Evolutionary conservation across 2,797 vertebrate species (phyloP).

Genomic region (Urophycis tenuis): DNA sequence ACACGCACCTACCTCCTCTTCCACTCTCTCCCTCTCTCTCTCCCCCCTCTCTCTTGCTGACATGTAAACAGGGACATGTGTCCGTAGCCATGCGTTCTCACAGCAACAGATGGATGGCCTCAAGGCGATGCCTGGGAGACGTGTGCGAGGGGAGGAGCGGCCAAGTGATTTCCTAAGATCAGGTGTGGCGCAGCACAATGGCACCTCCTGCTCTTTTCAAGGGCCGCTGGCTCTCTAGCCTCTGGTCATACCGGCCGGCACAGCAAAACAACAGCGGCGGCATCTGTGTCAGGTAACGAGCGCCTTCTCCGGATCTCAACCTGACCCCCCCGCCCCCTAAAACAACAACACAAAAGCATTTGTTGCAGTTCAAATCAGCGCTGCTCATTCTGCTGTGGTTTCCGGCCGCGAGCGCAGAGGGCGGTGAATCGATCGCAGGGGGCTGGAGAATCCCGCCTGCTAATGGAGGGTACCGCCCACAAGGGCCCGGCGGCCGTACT

Average conservation of each 20-base stretch:
- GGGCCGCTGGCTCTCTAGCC: slow-evolving; percentile 44
- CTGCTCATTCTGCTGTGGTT: slow-evolving; percentile 45
- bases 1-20: background rate
- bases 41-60: slow-evolving; percentile 5
- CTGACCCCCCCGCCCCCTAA: slow-evolving; percentile 31
- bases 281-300: slow-evolving; percentile 72
- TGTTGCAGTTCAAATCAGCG: slow-evolving; percentile 69
- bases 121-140: slow-evolving; percentile 59
- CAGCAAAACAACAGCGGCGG: slow-evolving; percentile 43
- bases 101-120: slow-evolving; percentile 68
- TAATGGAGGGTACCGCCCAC: background rate
- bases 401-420: slow-evolving; percentile 25
- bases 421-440: background rate
- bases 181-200: slow-evolving; percentile 65
- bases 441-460: background rate
- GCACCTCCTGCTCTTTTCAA: slow-evolving; percentile 69
- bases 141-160: slow-evolving; percentile 37
- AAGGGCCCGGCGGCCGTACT: too few relatives aligned
- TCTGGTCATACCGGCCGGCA: slow-evolving; percentile 56
- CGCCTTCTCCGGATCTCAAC: slow-evolving; percentile 60
- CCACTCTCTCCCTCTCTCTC: background rate
- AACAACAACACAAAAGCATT: too few relatives aligned
- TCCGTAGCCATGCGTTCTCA: slow-evolving; percentile 38
- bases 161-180: slow-evolving; percentile 62
- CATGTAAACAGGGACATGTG: slow-evolving; percentile 23